phyloP scores from a whole-genome alignment of 2,113 vertebrate genomes.

The Mesoclemmys tuberculata region DNA sequence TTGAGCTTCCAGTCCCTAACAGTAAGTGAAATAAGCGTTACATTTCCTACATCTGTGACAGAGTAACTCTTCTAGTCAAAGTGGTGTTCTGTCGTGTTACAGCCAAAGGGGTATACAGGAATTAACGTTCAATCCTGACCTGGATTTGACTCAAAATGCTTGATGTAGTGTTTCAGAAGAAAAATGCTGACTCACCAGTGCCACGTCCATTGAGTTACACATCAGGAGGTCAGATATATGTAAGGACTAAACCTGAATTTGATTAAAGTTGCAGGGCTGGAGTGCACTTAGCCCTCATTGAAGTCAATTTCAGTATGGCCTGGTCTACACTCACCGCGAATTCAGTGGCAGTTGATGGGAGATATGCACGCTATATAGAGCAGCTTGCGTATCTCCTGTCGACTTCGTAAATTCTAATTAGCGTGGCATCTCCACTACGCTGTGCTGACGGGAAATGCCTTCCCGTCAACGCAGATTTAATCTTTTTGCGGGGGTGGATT shows the following conservation, averaged over 20 bases:
- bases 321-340: too few species aligned
- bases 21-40: not conserved
- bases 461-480: too few species aligned
- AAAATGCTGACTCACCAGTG: not conserved
- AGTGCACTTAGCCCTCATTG: not conserved
- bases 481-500: too few species aligned
- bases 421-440: too few species aligned
- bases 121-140: not conserved
- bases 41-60: not conserved
- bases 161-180: not conserved
- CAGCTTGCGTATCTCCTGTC: too few species aligned
- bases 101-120: not conserved
- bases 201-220: not conserved
- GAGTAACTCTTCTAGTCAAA: not conserved
- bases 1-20: not conserved
- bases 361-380: too few species aligned
- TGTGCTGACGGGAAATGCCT: too few species aligned
- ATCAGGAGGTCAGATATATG: not conserved
- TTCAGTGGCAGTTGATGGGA: too few species aligned
- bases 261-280: not conserved
- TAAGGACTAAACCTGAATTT: not conserved
- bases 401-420: too few species aligned
- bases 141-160: slow-evolving; percentile 12
- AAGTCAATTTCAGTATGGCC: not conserved
- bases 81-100: not conserved